Conservation (phyloP, 2,113 vertebrate species). For the Sialia sialis region DNA sequence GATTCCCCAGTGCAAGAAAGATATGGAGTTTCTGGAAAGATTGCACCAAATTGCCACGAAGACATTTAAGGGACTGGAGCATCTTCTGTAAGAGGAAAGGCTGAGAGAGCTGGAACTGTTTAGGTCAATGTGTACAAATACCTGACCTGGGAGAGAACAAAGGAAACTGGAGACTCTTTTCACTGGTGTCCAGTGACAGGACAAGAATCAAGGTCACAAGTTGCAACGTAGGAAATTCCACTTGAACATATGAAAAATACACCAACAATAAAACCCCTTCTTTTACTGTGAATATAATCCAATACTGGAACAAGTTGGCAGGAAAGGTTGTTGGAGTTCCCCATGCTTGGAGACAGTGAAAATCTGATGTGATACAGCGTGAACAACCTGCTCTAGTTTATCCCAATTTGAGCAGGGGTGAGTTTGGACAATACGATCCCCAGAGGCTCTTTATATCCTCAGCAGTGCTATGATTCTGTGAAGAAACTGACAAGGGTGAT, state of each 20-base stretch:
- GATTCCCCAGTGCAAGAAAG: background rate
- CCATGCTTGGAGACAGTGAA: background rate
- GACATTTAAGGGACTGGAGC: background rate
- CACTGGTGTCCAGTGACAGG: background rate
- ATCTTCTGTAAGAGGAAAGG: background rate
- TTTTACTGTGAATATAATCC: background rate
- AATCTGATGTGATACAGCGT: fast-evolving
- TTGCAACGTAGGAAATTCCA: background rate
- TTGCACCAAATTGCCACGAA: background rate
- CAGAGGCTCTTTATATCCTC: background rate
- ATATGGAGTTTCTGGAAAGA: background rate
- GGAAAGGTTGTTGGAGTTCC: background rate
- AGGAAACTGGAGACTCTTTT: background rate
- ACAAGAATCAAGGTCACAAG: background rate
- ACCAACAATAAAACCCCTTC: fast-evolving
- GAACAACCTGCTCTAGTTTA: background rate
- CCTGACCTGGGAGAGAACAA: background rate
- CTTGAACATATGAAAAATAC: background rate
- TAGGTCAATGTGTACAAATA: background rate
- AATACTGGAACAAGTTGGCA: background rate
- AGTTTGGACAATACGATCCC: background rate
- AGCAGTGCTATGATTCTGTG: background rate
- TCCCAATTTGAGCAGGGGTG: background rate
- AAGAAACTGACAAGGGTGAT: background rate
- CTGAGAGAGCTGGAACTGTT: background rate